Conservation (phyloP, 1,140 invertebrate species). For the Drosophila suzukii region DNA sequence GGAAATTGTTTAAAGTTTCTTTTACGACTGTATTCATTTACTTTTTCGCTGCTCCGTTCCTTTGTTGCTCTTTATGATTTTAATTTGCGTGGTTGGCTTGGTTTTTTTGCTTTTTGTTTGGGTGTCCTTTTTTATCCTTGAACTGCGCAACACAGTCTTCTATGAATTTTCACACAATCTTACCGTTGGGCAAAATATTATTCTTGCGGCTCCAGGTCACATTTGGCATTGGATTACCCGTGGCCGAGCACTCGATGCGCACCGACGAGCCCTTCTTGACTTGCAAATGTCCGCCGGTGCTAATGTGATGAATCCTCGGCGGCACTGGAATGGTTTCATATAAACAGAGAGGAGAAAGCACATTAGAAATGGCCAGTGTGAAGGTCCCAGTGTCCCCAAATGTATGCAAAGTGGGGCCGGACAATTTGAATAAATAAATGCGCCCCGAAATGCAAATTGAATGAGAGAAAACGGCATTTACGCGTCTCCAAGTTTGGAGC, state of each 20-base stretch:
- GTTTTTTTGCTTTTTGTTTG: background rate
- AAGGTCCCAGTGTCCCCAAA: slow-evolving; percentile 38
- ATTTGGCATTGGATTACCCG: slow-evolving; percentile 88
- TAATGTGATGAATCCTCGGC: slow-evolving; percentile 86
- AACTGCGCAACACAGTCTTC: slow-evolving; percentile 8
- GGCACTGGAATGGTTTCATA: slow-evolving; percentile 85
- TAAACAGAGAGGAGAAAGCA: slow-evolving; percentile 43
- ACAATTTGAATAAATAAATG: slow-evolving; percentile 82
- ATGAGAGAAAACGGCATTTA: slow-evolving; percentile 76
- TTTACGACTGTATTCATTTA: slow-evolving; percentile 73
- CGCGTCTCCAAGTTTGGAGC: slow-evolving; percentile 52
- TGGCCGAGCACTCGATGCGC: slow-evolving; percentile 87
- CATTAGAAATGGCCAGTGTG: slow-evolving; percentile 65
- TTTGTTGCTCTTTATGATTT: slow-evolving; percentile 70
- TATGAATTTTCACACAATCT: slow-evolving; percentile 80
- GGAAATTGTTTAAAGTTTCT: slow-evolving; percentile 79
- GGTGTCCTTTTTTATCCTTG: slow-evolving; percentile 30
- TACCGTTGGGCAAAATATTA: slow-evolving; percentile 87
- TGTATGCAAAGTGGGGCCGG: slow-evolving; percentile 71
- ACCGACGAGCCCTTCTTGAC: slow-evolving; percentile 88
- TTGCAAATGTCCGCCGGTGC: slow-evolving; percentile 87
- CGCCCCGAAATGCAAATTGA: slow-evolving; percentile 80
- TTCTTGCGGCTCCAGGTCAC: slow-evolving; percentile 89
- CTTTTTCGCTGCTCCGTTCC: slow-evolving; percentile 47
- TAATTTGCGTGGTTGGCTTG: slow-evolving; percentile 58